Conservation (phyloP, 2,797 vertebrate species). For the Graptemys geographica region DNA sequence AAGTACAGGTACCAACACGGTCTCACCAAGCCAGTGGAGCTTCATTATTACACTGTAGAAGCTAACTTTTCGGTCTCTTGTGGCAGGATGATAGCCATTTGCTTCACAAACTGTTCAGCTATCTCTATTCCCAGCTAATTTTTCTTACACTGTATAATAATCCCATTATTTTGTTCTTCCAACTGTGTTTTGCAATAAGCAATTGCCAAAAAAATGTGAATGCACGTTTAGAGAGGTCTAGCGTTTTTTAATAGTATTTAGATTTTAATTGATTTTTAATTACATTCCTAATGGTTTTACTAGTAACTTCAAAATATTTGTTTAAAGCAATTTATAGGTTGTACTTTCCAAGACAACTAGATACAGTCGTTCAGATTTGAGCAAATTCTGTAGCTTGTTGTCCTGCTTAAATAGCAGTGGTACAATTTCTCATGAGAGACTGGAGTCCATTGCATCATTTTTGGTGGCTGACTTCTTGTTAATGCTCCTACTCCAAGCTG, state of each 20-base stretch:
- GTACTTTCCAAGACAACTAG: neutral
- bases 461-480: neutral
- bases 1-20: fast-evolving
- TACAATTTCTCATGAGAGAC: neutral
- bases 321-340: neutral
- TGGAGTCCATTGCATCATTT: neutral
- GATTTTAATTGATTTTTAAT: neutral
- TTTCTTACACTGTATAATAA: neutral
- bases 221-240: neutral
- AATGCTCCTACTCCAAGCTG: neutral
- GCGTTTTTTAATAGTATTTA: neutral
- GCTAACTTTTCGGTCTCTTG: neutral
- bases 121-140: fast-evolving
- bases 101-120: neutral
- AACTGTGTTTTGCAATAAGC: neutral
- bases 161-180: neutral
- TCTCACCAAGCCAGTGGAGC: neutral
- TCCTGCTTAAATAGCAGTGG: neutral
- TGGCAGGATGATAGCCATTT: fast-evolving
- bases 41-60: fast-evolving
- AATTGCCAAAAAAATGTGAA: neutral
- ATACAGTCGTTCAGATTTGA: neutral
- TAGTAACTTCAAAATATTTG: neutral
- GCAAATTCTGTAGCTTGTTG: neutral
- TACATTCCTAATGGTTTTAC: neutral